phyloP scores from a whole-genome alignment of 1,140 invertebrate genomes.

The Argopecten irradians region DNA sequence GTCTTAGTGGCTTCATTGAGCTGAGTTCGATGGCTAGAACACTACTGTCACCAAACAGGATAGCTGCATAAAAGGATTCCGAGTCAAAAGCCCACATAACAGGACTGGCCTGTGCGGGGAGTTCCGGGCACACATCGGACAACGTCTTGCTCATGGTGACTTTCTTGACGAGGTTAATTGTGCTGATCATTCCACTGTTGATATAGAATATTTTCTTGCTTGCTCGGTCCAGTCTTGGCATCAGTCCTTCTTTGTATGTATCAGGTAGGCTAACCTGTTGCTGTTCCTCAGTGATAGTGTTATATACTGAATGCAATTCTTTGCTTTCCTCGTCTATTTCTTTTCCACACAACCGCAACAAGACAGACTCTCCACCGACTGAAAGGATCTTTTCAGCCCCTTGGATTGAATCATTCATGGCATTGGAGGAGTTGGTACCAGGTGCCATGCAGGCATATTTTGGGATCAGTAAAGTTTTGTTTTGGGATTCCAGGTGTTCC shows the following conservation, averaged over 20 bases:
- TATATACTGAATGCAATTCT: constrained; percentile 32
- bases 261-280: constrained; percentile 33
- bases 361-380: background rate
- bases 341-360: constrained; percentile 20
- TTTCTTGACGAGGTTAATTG: background rate
- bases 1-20: constrained; percentile 28
- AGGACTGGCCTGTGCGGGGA: background rate
- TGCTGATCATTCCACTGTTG: background rate
- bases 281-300: constrained; percentile 26
- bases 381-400: constrained; percentile 41
- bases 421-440: constrained; percentile 46
- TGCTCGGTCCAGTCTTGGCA: constrained; percentile 24
- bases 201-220: constrained; percentile 36
- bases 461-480: constrained; percentile 58
- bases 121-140: background rate
- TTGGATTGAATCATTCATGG: constrained; percentile 30
- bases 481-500: constrained; percentile 39
- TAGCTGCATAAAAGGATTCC: constrained; percentile 28
- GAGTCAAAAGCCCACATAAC: constrained; percentile 12
- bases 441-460: constrained; percentile 61
- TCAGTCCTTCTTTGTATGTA: background rate
- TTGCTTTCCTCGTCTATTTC: constrained; percentile 35
- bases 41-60: constrained; percentile 38
- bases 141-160: background rate
- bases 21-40: constrained; percentile 31